phyloP scores from a whole-genome alignment of 2,113 vertebrate genomes.

The Panthera leo region DNA sequence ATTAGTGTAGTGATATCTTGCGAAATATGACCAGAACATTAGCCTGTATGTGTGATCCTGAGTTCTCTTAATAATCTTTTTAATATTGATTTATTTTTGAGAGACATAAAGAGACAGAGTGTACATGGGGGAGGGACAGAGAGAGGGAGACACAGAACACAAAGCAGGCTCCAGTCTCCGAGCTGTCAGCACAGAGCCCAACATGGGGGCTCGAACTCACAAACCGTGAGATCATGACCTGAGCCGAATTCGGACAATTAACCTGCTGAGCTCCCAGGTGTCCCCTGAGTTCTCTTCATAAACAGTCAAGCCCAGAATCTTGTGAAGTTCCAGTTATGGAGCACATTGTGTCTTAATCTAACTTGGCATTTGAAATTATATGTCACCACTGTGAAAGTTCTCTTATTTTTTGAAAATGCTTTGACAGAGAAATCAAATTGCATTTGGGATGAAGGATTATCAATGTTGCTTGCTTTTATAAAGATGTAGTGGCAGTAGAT shows the following conservation, averaged over 20 bases:
- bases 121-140: no score
- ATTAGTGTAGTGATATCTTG: neutral
- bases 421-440: conserved; percentile 1
- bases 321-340: neutral
- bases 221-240: no score
- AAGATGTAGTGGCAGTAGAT: neutral
- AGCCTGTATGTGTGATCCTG: neutral
- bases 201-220: no score
- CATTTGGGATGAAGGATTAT: neutral
- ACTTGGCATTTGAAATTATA: conserved; percentile 20
- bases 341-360: neutral
- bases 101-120: no score
- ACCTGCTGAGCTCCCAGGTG: no score
- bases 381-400: neutral
- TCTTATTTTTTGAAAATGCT: conserved; percentile 10
- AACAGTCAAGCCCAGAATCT: neutral
- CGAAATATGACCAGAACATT: neutral
- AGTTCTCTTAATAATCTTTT: neutral
- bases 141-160: no score
- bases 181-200: no score
- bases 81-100: no score
- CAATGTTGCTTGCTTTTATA: neutral
- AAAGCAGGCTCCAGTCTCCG: no score
- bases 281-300: neutral
- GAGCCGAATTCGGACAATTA: no score